Percentiles rank a stretch among this genome's conserved stretches.
Conservation (phyloP, 92 coral and sea anemone genomes). For the Heliopora coerulea region DNA sequence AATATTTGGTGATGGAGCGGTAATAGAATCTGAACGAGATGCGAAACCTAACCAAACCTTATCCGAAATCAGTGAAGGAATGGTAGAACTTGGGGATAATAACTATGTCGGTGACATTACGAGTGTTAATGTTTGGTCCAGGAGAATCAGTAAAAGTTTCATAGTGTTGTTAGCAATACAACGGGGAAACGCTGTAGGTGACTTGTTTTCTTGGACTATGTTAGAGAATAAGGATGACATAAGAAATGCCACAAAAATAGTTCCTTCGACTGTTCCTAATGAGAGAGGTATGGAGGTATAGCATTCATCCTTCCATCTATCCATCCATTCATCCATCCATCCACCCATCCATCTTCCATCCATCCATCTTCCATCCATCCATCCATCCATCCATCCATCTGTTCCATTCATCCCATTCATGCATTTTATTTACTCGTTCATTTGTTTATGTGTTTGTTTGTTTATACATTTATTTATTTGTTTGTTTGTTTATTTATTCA, state of each 20-base stretch:
- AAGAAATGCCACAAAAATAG: not conserved
- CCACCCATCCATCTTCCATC: too few relatives aligned
- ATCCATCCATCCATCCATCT: not conserved
- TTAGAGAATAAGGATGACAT: too few relatives aligned
- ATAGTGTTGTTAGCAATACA: constrained; percentile 1
- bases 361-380: too few relatives aligned
- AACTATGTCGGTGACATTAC: constrained; percentile 8
- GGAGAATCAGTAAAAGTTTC: not conserved
- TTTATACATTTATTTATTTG: too few relatives aligned
- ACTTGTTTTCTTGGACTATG: constrained; percentile 15
- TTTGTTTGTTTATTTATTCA: too few relatives aligned
- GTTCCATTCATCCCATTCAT: not conserved
- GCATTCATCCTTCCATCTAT: not conserved
- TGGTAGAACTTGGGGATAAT: not conserved
- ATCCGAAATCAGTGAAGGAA: not conserved
- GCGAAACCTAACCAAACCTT: not conserved
- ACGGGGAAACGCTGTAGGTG: constrained; percentile 16
- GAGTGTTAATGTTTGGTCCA: constrained; percentile 18
- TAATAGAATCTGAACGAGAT: not conserved
- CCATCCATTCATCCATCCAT: too few relatives aligned
- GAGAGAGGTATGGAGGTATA: not conserved
- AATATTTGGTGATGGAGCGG: not conserved
- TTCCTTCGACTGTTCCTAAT: not conserved
- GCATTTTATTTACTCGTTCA: too few relatives aligned
- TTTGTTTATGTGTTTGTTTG: too few relatives aligned